phyloP scores from a whole-genome alignment of 2,797 vertebrate species.

The Cyprinodon diabolis region DNA sequence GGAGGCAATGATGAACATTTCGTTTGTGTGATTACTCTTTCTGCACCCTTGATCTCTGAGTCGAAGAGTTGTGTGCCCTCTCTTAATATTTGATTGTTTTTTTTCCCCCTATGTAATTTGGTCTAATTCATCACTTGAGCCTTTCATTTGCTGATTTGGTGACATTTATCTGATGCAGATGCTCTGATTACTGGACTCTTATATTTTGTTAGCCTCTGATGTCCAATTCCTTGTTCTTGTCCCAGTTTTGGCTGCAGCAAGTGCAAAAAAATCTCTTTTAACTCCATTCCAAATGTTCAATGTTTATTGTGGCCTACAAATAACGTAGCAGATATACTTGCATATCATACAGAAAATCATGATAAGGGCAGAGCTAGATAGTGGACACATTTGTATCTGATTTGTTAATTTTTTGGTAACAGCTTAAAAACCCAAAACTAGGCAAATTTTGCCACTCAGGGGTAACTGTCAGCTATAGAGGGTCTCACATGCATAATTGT shows the following conservation, averaged over 20 bases:
- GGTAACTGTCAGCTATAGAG: constrained; percentile 6
- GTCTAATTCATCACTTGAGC: constrained; percentile 84
- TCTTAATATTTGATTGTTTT: constrained; percentile 88
- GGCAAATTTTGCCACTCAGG: constrained; percentile 23
- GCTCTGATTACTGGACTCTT: constrained; percentile 76
- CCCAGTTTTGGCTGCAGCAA: constrained; percentile 66
- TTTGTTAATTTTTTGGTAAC: constrained; percentile 51
- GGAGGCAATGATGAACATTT: constrained; percentile 83
- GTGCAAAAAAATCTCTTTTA: constrained; percentile 60
- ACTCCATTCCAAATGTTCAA: constrained; percentile 50
- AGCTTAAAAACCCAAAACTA: constrained; percentile 49
- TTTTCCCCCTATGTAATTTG: constrained; percentile 78
- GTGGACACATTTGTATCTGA: constrained; percentile 63
- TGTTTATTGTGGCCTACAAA: constrained; percentile 54
- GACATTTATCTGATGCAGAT: constrained; percentile 78
- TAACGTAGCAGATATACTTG: constrained; percentile 59
- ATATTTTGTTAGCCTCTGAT: constrained; percentile 77
- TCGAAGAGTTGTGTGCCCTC: constrained; percentile 76
- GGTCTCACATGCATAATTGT: constrained; percentile 9
- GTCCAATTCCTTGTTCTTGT: constrained; percentile 70
- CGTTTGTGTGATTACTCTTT: constrained; percentile 74
- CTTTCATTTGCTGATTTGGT: constrained; percentile 76
- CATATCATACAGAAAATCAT: constrained; percentile 52
- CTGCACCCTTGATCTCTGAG: constrained; percentile 81
- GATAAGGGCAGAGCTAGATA: constrained; percentile 49